phyloP scores from a whole-genome alignment of 2,113 vertebrate species.

The Macrotis lagotis region DNA sequence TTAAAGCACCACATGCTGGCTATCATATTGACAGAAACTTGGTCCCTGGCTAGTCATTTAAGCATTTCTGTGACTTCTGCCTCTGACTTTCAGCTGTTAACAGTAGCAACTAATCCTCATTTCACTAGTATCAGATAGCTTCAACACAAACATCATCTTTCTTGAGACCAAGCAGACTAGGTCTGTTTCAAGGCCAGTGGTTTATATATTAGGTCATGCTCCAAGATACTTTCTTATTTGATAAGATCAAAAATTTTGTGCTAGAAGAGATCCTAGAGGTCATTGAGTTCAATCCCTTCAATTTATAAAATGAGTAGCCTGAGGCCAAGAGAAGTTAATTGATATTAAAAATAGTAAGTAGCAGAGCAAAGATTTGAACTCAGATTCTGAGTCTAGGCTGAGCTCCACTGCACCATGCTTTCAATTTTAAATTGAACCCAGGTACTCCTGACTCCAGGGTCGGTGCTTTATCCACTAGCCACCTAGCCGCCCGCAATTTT shows the following conservation, averaged over 20 bases:
- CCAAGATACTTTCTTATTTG: background rate
- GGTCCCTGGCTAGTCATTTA: background rate
- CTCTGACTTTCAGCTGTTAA: background rate
- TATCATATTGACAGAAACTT: background rate
- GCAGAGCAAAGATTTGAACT: background rate
- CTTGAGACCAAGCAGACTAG: background rate
- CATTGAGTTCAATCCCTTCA: background rate
- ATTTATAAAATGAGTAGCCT: background rate
- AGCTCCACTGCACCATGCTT: background rate
- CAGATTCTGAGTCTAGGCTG: background rate
- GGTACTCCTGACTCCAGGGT: no score
- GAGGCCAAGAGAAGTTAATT: background rate
- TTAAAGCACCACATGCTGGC: background rate
- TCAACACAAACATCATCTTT: background rate
- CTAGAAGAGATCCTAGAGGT: background rate
- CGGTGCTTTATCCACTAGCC: no score
- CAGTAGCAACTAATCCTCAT: background rate
- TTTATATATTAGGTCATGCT: background rate
- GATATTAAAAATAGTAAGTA: background rate
- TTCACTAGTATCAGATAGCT: background rate
- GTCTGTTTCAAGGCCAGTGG: background rate
- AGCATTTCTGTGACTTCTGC: background rate
- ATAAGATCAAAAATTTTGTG: background rate
- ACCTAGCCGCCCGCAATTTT: no score
- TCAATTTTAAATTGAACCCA: no score